Evolutionary conservation across 1,140 invertebrate genomes (phyloP), one percentile per base, ranked within the genome.

Genomic region (Mycetomoellerius zeteki): DNA sequence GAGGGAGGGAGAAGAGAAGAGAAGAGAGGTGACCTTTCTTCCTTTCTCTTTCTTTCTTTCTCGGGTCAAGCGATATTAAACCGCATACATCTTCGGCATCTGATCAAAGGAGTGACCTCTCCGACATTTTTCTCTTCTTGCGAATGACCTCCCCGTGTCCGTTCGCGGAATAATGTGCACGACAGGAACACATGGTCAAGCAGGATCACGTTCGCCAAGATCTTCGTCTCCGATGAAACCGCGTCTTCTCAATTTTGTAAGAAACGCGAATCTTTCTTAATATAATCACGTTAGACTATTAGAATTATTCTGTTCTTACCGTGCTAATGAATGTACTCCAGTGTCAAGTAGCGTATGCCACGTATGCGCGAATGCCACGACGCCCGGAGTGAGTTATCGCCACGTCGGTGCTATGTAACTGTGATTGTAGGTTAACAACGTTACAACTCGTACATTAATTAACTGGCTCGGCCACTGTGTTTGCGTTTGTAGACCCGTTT

Each of bases 381-480:
- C 47, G 58, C 33, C 33, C 16, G 47, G 62, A 85, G 84, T 78
- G 75, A 85, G 30, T 54, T 76, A 75, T 84, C 54, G 60, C 69
- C 52, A 75, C 43, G 76, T 72, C 37, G 69, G 47, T 62, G 65
- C 56, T 64, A 72, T 87, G 80, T 91, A 86, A 90, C 88, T 90
- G 88, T 91, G 90, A 89, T 86, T 84, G 67, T 81, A 77, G 80
- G 82, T 90, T 90, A 89, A 91, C 85, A 91, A 90, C 87, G 90
- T 89, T 88, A 91, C 93, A 93, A 92, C 91, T 93, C 90, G 88
- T 92, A 92, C 87, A 93, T 94, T 94, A 94, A 94, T 94, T 94
- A 94, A 93, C 89, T 86, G 84, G 88, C 91, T 87, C 80, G 86
- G 54, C 47, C 69, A 67, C 54, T 81, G 78, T 91, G 91, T 92